phyloP scores from a whole-genome alignment of 2,888 invertebrate species.

The Parnassius orleans region DNA sequence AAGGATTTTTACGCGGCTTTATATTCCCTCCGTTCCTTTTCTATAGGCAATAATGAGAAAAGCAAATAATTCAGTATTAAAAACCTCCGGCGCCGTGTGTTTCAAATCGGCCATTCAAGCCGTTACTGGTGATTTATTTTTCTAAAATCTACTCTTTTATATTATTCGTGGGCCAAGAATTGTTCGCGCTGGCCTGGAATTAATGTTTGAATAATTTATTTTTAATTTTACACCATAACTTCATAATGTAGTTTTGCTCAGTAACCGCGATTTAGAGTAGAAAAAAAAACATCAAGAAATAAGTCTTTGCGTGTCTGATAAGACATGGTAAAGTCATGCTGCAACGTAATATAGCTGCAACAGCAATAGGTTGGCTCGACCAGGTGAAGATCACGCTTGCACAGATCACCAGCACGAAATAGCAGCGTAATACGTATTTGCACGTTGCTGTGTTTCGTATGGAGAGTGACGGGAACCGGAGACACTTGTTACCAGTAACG shows the following conservation, averaged over 20 bases:
- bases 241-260: constrained; percentile 1
- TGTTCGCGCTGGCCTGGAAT: not conserved
- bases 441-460: too few species aligned
- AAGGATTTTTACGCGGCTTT: constrained; percentile 50
- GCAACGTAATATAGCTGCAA: too few species aligned
- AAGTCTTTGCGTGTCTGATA: too few species aligned
- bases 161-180: constrained; percentile 1
- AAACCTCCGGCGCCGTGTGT: constrained; percentile 17
- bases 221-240: constrained; percentile 11
- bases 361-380: too few species aligned
- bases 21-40: constrained; percentile 28
- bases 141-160: constrained; percentile 15
- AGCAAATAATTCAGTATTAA: constrained; percentile 27
- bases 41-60: constrained; percentile 33
- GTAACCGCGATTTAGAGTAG: too few species aligned
- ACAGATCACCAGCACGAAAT: too few species aligned
- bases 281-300: too few species aligned
- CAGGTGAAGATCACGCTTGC: too few species aligned
- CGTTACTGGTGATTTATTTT: constrained; percentile 19
- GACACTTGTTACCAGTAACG: too few species aligned
- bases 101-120: constrained; percentile 18
- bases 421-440: too few species aligned
- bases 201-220: constrained; percentile 7
- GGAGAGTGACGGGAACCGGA: too few species aligned
- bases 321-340: too few species aligned